These are phyloP conservation scores for Octopus bimaculoides DNA, from an alignment of 1,140 invertebrate genomes.

Conservation along the genomic window DNA sequence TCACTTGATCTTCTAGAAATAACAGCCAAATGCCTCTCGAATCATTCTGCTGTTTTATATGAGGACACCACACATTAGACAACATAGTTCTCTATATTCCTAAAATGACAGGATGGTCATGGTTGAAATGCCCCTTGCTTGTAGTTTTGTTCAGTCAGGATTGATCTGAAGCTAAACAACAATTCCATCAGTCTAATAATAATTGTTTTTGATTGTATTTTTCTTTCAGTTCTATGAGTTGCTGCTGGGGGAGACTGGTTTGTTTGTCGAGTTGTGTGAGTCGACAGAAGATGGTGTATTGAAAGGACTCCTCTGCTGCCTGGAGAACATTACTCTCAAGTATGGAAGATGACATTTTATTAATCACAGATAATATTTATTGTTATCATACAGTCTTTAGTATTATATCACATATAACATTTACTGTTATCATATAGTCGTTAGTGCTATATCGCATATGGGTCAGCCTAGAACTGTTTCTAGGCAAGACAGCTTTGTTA, in stretches of 20 bases:
- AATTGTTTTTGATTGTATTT: slow-evolving; percentile 9
- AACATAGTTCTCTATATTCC: background rate
- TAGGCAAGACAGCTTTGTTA: too few species aligned
- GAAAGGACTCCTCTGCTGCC: slow-evolving; percentile 42
- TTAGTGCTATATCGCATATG: too few species aligned
- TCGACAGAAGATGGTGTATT: slow-evolving; percentile 36
- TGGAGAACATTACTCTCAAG: slow-evolving; percentile 46
- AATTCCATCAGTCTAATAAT: background rate
- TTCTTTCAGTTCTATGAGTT: slow-evolving; percentile 46
- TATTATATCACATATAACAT: too few species aligned
- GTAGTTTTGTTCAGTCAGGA: background rate
- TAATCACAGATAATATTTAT: too few species aligned
- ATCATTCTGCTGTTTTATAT: background rate
- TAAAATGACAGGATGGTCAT: background rate
- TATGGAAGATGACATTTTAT: slow-evolving; percentile 15
- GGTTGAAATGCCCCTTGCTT: background rate
- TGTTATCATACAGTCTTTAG: too few species aligned
- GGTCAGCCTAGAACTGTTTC: too few species aligned
- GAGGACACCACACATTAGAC: background rate
- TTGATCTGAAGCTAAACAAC: background rate
- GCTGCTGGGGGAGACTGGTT: slow-evolving; percentile 43
- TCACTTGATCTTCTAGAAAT: too few species aligned
- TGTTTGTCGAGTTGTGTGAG: slow-evolving; percentile 40
- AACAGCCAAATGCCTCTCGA: background rate
- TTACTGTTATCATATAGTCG: too few species aligned